Conservation (phyloP, 2,888 invertebrate genomes). For the Acronicta alni region DNA sequence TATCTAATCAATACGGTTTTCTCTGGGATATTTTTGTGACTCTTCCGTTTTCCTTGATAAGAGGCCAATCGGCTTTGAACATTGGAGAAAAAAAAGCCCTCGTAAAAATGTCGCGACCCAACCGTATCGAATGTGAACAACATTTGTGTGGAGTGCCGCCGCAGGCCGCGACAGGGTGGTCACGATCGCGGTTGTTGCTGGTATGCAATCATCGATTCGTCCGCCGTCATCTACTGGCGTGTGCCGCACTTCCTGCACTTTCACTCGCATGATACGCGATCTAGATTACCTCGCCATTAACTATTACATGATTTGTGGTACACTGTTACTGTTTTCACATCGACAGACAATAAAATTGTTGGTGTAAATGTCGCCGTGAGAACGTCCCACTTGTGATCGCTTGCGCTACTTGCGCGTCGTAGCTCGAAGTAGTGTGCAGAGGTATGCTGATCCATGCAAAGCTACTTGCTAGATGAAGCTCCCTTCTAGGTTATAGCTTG, state of each 20-base stretch:
- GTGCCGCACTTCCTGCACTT: slow-evolving; percentile 65
- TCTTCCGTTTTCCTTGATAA: not conserved
- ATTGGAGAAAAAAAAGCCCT: too few relatives aligned
- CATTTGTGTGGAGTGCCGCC: not conserved
- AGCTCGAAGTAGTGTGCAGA: too few relatives aligned
- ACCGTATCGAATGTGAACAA: not conserved
- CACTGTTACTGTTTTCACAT: slow-evolving; percentile 33
- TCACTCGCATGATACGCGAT: slow-evolving; percentile 59
- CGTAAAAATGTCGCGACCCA: not conserved
- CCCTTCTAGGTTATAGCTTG: too few relatives aligned
- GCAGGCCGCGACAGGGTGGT: too few relatives aligned
- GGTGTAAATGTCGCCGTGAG: slow-evolving; percentile 22
- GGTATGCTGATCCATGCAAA: too few relatives aligned
- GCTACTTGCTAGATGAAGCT: too few relatives aligned
- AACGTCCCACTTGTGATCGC: slow-evolving; percentile 29
- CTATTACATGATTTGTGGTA: slow-evolving; percentile 40
- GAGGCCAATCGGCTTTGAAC: too few relatives aligned
- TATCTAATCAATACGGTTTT: not conserved
- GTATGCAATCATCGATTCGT: slow-evolving; percentile 5
- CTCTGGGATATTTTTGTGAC: not conserved
- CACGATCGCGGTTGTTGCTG: not conserved
- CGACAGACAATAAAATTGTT: slow-evolving; percentile 15
- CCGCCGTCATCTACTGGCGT: slow-evolving; percentile 49
- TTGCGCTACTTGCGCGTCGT: slow-evolving; percentile 9
- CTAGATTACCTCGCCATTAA: slow-evolving; percentile 54